Percentiles rank a stretch among this genome's conserved stretches.
phyloP scores from a whole-genome alignment of 2,888 invertebrate species.

The Melipona beecheii region DNA sequence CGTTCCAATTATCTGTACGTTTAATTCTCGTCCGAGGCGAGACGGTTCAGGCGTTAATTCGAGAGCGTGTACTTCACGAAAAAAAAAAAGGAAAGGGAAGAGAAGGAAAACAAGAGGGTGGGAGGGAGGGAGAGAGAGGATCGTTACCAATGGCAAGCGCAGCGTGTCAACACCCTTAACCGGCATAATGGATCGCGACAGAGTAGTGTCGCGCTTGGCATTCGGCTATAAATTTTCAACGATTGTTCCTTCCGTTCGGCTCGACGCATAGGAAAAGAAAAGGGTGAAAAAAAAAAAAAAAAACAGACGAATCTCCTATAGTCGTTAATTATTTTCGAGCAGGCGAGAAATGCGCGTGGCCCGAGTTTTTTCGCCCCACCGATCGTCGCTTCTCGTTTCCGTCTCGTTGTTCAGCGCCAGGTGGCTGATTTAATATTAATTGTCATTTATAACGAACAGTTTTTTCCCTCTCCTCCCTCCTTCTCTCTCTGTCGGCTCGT shows the following conservation, averaged over 20 bases:
- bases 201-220: background rate
- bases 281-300: background rate
- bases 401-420: slow-evolving; percentile 17
- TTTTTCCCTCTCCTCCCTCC: background rate
- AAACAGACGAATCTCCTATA: background rate
- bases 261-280: background rate
- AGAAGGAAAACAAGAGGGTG: background rate
- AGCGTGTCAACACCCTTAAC: slow-evolving; percentile 3
- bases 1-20: slow-evolving; percentile 75
- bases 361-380: slow-evolving; percentile 40
- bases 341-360: slow-evolving; percentile 12
- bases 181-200: slow-evolving; percentile 14
- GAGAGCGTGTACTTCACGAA: background rate
- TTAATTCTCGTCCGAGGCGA: slow-evolving; percentile 67
- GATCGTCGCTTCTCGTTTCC: slow-evolving; percentile 25
- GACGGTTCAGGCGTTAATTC: slow-evolving; percentile 21
- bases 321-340: slow-evolving; percentile 51
- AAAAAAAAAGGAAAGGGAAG: background rate
- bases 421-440: slow-evolving; percentile 56
- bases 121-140: background rate
- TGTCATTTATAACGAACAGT: slow-evolving; percentile 41
- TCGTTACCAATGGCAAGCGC: slow-evolving; percentile 23
- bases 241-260: slow-evolving; percentile 37
- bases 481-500: slow-evolving; percentile 1
- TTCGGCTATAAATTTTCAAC: slow-evolving; percentile 34